Conservation (phyloP, 2,797 vertebrate species). For the Enteromius argenteus region DNA sequence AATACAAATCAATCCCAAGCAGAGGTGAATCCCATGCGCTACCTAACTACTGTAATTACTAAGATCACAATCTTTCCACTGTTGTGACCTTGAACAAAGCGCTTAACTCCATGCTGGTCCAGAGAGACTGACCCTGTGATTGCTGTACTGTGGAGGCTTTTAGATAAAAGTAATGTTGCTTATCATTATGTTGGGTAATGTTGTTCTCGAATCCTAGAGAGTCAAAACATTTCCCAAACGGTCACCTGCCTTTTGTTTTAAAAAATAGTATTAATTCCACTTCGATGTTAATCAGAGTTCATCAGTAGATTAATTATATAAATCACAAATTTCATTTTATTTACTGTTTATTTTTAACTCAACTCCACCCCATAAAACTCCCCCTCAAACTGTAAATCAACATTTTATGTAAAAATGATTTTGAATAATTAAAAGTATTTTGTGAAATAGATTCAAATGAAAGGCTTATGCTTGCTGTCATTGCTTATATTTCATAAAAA, state of each 20-base stretch:
- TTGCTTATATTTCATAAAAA: not conserved
- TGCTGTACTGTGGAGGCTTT: not conserved
- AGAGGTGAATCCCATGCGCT: conserved; percentile 15
- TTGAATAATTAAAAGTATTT: not conserved
- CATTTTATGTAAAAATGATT: not conserved
- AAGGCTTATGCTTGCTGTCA: not conserved
- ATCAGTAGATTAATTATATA: not conserved
- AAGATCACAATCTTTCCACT: conserved; percentile 21
- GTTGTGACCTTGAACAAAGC: conserved; percentile 30
- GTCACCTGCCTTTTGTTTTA: not conserved
- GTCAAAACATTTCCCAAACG: not conserved
- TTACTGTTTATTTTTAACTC: not conserved
- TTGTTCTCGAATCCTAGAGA: not conserved
- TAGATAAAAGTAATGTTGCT: conserved; percentile 3
- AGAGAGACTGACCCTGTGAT: conserved; percentile 26
- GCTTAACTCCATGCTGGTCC: not conserved
- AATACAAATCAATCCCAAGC: conserved; percentile 7
- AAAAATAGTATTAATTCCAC: not conserved
- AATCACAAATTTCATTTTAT: not conserved
- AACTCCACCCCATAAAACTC: too few species aligned
- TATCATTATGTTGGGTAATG: not conserved
- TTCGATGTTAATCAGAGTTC: not conserved
- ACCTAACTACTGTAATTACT: conserved; percentile 32
- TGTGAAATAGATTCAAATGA: not conserved
- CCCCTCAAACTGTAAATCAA: not conserved